These are phyloP conservation scores for Arremon brunneinucha DNA, from an alignment of 2,797 vertebrate species.

Conservation along the genomic window DNA sequence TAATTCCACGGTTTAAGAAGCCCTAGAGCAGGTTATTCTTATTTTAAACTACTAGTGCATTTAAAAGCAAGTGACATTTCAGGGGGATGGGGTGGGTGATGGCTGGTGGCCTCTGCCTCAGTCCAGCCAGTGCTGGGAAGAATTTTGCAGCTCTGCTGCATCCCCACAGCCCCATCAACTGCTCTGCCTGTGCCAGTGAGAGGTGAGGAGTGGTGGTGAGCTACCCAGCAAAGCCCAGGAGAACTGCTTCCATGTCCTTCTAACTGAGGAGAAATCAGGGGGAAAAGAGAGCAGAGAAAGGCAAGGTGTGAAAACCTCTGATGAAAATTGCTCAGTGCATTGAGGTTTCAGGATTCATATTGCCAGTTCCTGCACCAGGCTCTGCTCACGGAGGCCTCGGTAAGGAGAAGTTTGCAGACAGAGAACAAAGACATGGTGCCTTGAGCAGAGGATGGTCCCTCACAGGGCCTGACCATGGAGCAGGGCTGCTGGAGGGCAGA, in stretches of 20 bases:
- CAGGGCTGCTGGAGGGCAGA: neutral
- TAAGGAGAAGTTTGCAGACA: neutral
- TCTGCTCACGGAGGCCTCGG: neutral
- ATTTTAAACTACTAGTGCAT: slow-evolving; percentile 56
- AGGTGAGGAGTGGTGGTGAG: neutral
- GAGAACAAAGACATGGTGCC: neutral
- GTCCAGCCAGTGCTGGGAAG: neutral
- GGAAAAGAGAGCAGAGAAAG: neutral
- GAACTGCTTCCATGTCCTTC: neutral
- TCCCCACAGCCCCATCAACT: neutral
- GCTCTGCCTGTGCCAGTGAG: neutral
- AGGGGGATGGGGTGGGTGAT: neutral
- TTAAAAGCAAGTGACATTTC: slow-evolving; percentile 56
- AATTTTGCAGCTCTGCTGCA: neutral
- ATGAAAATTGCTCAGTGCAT: neutral
- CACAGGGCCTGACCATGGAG: fast-evolving
- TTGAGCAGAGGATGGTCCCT: neutral
- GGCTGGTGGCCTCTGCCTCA: neutral
- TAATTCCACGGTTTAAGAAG: slow-evolving; percentile 68
- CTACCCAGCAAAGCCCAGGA: neutral
- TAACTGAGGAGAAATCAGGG: neutral
- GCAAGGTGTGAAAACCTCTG: neutral
- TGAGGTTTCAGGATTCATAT: neutral
- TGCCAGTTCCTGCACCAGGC: neutral
- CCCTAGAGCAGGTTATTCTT: slow-evolving; percentile 59